phyloP scores from a whole-genome alignment of 1,140 invertebrate species.

The Psilanteris sp. region DNA sequence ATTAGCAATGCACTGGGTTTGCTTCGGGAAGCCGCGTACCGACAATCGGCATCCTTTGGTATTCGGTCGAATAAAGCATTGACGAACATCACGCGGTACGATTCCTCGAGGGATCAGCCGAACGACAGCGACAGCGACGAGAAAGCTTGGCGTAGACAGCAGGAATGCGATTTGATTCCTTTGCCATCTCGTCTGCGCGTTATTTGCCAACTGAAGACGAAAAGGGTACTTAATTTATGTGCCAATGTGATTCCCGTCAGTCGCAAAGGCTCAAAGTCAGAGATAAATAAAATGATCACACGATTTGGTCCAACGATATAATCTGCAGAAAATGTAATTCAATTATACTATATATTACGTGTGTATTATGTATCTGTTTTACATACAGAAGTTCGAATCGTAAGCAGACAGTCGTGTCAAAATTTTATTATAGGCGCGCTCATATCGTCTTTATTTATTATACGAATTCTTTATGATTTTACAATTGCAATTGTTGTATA shows the following conservation, averaged over 20 bases:
- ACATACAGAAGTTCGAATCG: conserved; percentile 28
- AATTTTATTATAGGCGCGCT: no score
- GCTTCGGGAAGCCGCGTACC: conserved; percentile 57
- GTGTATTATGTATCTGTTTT: conserved; percentile 37
- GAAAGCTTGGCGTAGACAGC: conserved; percentile 55
- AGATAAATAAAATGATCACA: conserved; percentile 64
- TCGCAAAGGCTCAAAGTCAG: conserved; percentile 46
- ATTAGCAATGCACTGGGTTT: conserved; percentile 66
- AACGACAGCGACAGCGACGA: conserved; percentile 63
- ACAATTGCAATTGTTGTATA: no score
- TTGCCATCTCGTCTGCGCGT: conserved; percentile 65
- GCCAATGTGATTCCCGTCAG: conserved; percentile 53
- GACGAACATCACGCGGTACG: conserved; percentile 43
- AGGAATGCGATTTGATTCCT: conserved; percentile 74
- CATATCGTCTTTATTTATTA: no score
- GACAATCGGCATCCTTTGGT: conserved; percentile 66
- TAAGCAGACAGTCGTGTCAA: no score
- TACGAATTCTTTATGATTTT: no score
- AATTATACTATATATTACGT: conserved; percentile 55
- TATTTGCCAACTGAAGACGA: conserved; percentile 63
- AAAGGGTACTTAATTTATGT: conserved; percentile 64
- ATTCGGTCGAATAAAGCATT: conserved; percentile 61
- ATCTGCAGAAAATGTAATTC: conserved; percentile 59
- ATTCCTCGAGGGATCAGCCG: conserved; percentile 53
- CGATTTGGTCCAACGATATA: conserved; percentile 59